Base-by-base conservation (phyloP, 2,113 vertebrate species). In the Scatophagus argus region DNA sequence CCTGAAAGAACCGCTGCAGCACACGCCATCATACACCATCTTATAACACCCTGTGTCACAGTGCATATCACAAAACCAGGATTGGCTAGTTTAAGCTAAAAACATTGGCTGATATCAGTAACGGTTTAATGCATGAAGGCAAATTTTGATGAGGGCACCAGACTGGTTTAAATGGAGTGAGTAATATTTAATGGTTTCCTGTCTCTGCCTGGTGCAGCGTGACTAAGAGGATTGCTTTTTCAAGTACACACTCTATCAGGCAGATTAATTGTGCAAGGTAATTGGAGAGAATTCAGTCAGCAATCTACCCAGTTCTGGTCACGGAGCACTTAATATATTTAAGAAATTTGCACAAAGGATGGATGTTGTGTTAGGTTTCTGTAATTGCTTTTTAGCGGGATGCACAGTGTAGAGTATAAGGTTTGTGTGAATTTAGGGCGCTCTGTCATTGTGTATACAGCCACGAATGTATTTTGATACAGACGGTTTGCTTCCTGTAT, bases 381-480 rank as follows among this genome's bases (percentile, higher is more conserved):
- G 32, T 8, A 17, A 67, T 74, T 55, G 27, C 75, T 52, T 80
- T 17, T 80, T 21, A 21, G 55, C 14, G 32, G 46, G 8, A 34
- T 62, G 29, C 19, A 27, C 23, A 21, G 10, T 1, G 3, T 14
- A 7, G n/a, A 19, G 49, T 32, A 46, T 16, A 61, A 12, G 23
- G 21, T 63, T 41, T 62, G 23, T n/a, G 1, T 1, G 27, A 59
- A 32, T 34, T 43, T 55, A 4, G 34, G 63, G 43, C 13, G 4
- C n/a, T 23, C 36, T 7, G 19, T 69, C 27, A 5, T 16, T 25
- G 63, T 61, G 32, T 32, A 27, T 67, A 71, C 17, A 0, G 25
- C 31, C 60, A 2, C 46, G 69, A 77, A 82, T 80, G 36, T 65
- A 69, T 79, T 77, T 84, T 77, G 32, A 58, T 60, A 60, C 27